A percentile compares a stretch with the other conserved stretches of the same genome.
These are phyloP conservation scores for Amorpha juglandis DNA, from an alignment of 2,888 invertebrate genomes.

Conservation along the genomic window DNA sequence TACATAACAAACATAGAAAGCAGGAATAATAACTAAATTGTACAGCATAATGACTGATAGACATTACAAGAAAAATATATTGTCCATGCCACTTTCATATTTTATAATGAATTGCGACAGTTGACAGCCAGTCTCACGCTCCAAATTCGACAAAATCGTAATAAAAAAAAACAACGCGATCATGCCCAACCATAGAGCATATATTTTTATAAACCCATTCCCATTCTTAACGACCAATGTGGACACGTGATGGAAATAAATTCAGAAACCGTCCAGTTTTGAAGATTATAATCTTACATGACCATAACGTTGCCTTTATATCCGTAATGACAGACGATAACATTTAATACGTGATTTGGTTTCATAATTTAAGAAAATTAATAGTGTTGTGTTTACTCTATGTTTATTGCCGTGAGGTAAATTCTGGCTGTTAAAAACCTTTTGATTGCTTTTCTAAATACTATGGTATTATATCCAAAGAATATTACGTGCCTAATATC, in stretches of 20 bases:
- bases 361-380: conserved; percentile 41
- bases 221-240: conserved; percentile 71
- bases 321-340: conserved; percentile 72
- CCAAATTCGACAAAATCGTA: conserved; percentile 49
- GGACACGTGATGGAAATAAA: conserved; percentile 78
- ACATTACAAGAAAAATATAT: conserved; percentile 11
- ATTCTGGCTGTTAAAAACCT: background rate
- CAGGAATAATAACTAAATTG: conserved; percentile 23
- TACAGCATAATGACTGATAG: conserved; percentile 24
- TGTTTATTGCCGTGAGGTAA: conserved; percentile 3
- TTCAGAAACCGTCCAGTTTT: conserved; percentile 61
- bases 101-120: conserved; percentile 29
- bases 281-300: conserved; percentile 73
- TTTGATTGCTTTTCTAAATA: background rate
- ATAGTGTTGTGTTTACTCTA: conserved; percentile 14
- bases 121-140: conserved; percentile 66
- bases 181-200: conserved; percentile 35
- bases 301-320: conserved; percentile 66
- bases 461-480: too few species aligned
- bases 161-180: conserved; percentile 55
- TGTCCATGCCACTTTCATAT: conserved; percentile 24
- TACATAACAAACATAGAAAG: background rate
- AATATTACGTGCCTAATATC: too few species aligned
- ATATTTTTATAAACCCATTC: conserved; percentile 51
- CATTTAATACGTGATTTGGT: conserved; percentile 75